Percentiles rank a stretch among this genome's conserved stretches.
These are phyloP conservation scores for Varanus komodoensis DNA, from an alignment of 2,113 vertebrate genomes.

Conservation along the genomic window DNA sequence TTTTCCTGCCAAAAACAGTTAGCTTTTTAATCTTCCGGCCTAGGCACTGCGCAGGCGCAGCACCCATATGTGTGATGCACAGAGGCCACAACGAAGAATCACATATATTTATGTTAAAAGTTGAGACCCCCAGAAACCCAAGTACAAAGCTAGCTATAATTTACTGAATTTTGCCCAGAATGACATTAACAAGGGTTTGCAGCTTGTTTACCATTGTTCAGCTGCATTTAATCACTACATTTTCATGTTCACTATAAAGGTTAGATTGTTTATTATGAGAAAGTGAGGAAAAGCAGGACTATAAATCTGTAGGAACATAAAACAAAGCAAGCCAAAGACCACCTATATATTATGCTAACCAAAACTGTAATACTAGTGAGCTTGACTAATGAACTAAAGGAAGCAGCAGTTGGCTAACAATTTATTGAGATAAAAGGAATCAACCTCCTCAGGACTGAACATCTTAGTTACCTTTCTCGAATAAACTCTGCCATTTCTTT, in stretches of 20 bases:
- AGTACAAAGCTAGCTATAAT: background rate
- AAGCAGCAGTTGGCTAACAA: background rate
- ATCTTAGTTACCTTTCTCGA: slow-evolving; percentile 88
- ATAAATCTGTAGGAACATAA: background rate
- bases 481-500: slow-evolving; percentile 99
- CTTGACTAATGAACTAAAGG: background rate
- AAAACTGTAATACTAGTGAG: background rate
- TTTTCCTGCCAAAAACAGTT: no score
- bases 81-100: no score
- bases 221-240: background rate
- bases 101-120: background rate
- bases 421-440: background rate
- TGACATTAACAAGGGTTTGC: background rate
- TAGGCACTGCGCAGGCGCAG: no score
- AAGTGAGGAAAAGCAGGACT: background rate
- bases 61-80: no score
- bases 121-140: no score
- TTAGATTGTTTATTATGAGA: background rate
- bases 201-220: background rate
- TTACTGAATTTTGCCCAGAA: background rate
- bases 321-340: background rate
- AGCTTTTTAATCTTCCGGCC: no score
- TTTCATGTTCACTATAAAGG: background rate
- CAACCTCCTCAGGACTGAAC: slow-evolving; percentile 1
- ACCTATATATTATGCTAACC: background rate